Base-by-base conservation (phyloP, 1,140 invertebrate genomes). In the Teleogryllus occipitalis region DNA sequence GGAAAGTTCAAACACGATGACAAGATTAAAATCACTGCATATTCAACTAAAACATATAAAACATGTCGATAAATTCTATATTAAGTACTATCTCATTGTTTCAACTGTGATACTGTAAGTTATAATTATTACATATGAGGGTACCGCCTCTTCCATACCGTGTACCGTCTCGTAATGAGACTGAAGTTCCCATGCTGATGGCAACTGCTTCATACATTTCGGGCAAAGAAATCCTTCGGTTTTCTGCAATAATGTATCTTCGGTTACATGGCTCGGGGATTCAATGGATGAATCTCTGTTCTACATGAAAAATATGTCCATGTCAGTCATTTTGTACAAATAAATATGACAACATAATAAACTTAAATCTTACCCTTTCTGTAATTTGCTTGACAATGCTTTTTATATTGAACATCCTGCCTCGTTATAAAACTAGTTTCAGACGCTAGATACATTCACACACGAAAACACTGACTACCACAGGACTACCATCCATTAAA, bases 211-310 rank as follows among this genome's bases (percentile, higher is more conserved):
- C 85, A 87, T 86, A 82, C 87, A 88, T 74, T 83, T 83, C 73
- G 87, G 87, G 82, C 87, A 88, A 21, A 88, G 79, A 82, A 88
- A 88, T 46, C 87, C 87, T 85, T 88, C 82, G 22, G 82, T 78
- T 78, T 21, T 74, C 65, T 80, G 75, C 48, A 22, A 27, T 39
- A 76, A 10, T 47, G 72, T 22, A 47, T 80, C 76, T 10, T 76
- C 75, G 14, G 65, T 7, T 12, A 14, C 21, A 21, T 46, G 48
- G 27, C 21, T 49, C 72, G 77, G 77, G 21, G 73, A 75, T 22
- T 75, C 47, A 47, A 74, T 15, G n/a, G 21, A 46, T n/a, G 54
- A 47, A 8, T 48, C 74, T 46, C 78, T 74, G 74, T 46, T 73
- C 78, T 75, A 75, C 39, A 21, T 47, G n/a, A 75, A 73, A 72